phyloP scores from a whole-genome alignment of 2,113 vertebrate species.

The Dicerorhinus sumatrensis region DNA sequence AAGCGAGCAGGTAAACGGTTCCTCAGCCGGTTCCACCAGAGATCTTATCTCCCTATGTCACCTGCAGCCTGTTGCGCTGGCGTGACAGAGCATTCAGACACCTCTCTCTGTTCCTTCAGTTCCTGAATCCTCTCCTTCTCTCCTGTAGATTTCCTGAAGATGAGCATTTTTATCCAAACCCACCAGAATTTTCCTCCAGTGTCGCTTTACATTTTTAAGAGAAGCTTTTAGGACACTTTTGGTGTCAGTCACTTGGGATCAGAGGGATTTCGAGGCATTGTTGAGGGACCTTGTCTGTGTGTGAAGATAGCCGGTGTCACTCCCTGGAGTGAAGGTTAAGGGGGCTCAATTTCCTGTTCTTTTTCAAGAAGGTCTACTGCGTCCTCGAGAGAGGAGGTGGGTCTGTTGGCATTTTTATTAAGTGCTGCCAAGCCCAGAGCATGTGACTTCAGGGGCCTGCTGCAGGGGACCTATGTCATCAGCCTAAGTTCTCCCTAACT shows the following conservation, averaged over 20 bases:
- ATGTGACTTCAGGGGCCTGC: neutral
- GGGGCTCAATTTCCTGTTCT: neutral
- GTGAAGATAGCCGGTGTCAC: neutral
- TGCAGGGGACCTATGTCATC: too few species aligned
- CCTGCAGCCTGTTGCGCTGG: neutral
- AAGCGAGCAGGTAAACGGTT: neutral
- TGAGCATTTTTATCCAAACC: neutral
- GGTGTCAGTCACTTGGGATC: neutral
- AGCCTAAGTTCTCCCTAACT: too few species aligned
- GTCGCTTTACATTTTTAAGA: neutral
- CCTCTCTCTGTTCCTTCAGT: neutral
- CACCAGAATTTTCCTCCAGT: neutral
- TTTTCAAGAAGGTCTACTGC: neutral
- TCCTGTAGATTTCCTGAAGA: neutral
- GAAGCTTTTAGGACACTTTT: neutral
- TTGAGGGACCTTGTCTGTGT: neutral
- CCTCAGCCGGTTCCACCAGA: neutral
- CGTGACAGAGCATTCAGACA: neutral
- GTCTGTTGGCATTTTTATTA: neutral
- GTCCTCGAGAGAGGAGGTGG: neutral
- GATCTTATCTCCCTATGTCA: neutral
- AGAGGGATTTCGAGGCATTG: neutral
- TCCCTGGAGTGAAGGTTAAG: neutral
- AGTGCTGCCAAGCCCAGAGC: neutral
- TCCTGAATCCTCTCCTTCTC: neutral